Conservation (phyloP, 2,888 invertebrate genomes). For the Sepiola atlantica region DNA sequence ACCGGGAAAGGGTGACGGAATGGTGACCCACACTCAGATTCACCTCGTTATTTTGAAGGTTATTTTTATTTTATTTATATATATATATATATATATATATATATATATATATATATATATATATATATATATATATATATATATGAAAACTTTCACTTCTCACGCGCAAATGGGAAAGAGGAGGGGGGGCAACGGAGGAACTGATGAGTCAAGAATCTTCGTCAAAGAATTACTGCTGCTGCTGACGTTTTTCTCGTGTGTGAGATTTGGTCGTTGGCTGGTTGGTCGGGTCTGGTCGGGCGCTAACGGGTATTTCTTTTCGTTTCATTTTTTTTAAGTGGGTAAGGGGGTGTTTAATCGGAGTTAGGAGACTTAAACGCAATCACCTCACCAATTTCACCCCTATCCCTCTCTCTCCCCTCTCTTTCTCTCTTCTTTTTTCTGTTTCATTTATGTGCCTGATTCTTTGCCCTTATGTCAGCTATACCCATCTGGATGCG, state of each 20-base stretch:
- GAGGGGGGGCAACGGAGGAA: not conserved
- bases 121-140: not conserved
- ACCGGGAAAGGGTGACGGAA: not conserved
- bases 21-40: not conserved
- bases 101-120: not conserved
- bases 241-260: not conserved
- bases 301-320: not conserved
- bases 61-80: not conserved
- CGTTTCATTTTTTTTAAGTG: no score
- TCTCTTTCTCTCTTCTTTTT: not conserved
- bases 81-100: constrained; percentile 32
- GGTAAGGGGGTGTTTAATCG: not conserved
- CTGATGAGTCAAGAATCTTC: not conserved
- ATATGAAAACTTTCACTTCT: not conserved
- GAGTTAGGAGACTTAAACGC: not conserved
- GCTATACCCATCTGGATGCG: not conserved
- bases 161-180: not conserved
- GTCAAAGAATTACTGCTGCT: not conserved
- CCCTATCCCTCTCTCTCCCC: not conserved
- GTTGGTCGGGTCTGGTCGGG: not conserved
- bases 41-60: not conserved
- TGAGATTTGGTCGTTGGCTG: not conserved
- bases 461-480: not conserved
- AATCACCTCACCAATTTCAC: not conserved
- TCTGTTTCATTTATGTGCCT: not conserved